Conservation (phyloP, 2,113 vertebrate species). For the Fregata magnificens region DNA sequence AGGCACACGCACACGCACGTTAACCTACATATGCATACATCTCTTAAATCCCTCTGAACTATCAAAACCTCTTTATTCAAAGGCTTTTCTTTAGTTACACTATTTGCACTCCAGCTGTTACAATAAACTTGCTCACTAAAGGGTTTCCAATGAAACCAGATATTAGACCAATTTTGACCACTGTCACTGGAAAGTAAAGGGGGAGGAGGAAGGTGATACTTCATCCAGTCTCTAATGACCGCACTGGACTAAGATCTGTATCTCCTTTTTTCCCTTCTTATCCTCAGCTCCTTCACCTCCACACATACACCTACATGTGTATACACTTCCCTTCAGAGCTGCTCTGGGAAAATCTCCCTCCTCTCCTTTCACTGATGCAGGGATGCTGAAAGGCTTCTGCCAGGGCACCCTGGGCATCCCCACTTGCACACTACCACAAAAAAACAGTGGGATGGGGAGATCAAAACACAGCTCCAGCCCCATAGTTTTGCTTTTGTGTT, state of each 20-base stretch:
- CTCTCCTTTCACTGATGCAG: background rate
- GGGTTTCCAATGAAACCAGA: background rate
- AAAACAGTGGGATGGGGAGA: background rate
- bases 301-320: rapidly evolving
- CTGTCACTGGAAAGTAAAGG: background rate
- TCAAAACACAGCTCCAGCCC: background rate
- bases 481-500: background rate
- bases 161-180: background rate
- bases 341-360: background rate
- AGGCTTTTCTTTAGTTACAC: background rate
- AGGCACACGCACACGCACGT: rapidly evolving
- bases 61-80: background rate
- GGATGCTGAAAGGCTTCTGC: background rate
- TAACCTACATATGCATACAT: background rate
- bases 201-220: background rate
- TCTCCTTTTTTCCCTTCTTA: background rate
- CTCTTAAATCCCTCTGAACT: background rate
- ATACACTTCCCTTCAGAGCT: background rate
- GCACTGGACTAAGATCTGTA: background rate
- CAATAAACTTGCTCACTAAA: background rate
- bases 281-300: background rate
- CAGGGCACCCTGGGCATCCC: background rate
- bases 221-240: background rate
- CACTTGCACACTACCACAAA: background rate
- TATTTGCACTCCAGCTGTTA: background rate